Conservation (phyloP, 1,140 invertebrate genomes). For the Cotesia glomerata region DNA sequence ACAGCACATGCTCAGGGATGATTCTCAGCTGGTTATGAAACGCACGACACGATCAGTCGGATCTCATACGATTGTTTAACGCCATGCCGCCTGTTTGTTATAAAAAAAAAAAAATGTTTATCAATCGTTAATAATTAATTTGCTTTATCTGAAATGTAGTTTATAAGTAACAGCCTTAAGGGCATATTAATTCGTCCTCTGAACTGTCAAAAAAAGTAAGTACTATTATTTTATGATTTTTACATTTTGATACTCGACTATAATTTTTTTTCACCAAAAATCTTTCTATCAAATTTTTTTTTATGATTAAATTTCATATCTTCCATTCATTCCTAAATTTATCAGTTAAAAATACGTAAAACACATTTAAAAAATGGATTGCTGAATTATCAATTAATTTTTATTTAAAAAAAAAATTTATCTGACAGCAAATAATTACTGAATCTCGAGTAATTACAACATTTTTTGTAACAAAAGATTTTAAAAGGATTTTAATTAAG, state of each 20-base stretch:
- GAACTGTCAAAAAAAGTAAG: constrained; percentile 46
- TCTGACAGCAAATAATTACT: too few species aligned
- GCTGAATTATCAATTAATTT: too few species aligned
- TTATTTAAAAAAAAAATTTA: too few species aligned
- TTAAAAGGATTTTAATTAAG: not conserved
- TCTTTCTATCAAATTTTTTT: too few species aligned
- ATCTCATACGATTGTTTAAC: constrained; percentile 42
- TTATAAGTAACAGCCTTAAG: constrained; percentile 49
- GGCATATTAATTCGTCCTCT: constrained; percentile 42
- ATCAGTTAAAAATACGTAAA: too few species aligned
- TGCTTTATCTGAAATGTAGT: constrained; percentile 53
- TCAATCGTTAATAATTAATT: constrained; percentile 47
- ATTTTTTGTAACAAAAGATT: too few species aligned
- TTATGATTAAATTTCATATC: too few species aligned
- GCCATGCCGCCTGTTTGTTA: constrained; percentile 48
- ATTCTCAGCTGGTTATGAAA: constrained; percentile 37
- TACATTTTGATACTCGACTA: not conserved
- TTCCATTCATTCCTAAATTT: too few species aligned
- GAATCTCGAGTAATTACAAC: too few species aligned
- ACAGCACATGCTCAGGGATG: constrained; percentile 53
- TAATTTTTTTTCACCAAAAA: too few species aligned
- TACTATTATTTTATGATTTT: not conserved
- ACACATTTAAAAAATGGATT: too few species aligned
- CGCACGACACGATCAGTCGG: not conserved
- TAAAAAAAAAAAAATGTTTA: constrained; percentile 50